A percentile compares a stretch with the other conserved stretches of the same genome.
Conservation (phyloP, 2,113 vertebrate species). For the Micromys minutus region DNA sequence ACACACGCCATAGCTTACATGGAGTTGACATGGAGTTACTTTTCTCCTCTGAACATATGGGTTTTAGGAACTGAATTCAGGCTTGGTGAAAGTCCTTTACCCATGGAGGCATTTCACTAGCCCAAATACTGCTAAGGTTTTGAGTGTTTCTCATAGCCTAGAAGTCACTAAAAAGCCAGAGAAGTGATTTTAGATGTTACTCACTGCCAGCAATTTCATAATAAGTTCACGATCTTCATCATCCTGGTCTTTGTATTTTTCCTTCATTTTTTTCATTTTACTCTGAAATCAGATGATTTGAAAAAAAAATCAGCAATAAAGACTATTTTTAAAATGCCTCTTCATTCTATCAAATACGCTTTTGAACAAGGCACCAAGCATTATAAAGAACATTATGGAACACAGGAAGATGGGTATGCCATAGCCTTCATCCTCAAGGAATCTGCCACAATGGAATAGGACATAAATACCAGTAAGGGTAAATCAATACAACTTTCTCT, state of each 20-base stretch:
- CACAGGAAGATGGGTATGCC: background rate
- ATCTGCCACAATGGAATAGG: background rate
- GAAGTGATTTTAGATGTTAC: constrained; percentile 53
- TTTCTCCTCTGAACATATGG: background rate
- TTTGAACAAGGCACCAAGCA: background rate
- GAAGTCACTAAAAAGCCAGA: background rate
- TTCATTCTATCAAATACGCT: background rate
- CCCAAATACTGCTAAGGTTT: background rate
- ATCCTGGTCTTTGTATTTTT: constrained; percentile 99
- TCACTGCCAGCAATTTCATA: constrained; percentile 97
- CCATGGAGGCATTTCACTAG: background rate
- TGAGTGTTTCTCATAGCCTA: background rate
- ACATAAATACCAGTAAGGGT: background rate
- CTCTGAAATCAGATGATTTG: constrained; percentile 86
- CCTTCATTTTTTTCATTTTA: constrained; percentile 99
- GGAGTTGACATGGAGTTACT: background rate
- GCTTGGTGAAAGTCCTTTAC: background rate
- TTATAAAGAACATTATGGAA: background rate
- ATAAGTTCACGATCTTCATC: constrained; percentile 97
- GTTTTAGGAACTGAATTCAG: background rate
- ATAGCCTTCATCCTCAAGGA: background rate
- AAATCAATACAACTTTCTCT: background rate
- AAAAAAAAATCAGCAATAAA: constrained; percentile 28
- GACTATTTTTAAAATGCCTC: background rate
- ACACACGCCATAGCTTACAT: background rate